Evolutionary conservation across 2,888 invertebrate genomes (phyloP).

Genomic region (Ellobium chinense): DNA sequence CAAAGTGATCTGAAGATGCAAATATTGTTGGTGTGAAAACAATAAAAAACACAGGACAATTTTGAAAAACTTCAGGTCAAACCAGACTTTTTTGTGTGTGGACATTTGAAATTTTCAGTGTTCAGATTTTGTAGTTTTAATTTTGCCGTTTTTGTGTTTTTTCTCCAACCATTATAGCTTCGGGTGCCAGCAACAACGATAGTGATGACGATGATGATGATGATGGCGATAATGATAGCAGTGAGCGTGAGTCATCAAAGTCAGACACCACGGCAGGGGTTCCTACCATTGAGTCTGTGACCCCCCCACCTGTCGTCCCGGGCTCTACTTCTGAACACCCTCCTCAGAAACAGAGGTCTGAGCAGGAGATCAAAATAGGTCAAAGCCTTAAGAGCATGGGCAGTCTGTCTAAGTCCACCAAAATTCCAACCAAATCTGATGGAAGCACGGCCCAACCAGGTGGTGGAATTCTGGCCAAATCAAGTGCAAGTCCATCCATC

Average conservation of each 20-base stretch:
- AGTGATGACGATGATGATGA: conserved; percentile 35
- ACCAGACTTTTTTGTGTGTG: no score
- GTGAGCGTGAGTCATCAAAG: conserved; percentile 2
- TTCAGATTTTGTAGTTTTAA: neutral
- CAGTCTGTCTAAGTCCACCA: neutral
- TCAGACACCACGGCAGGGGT: conserved; percentile 8
- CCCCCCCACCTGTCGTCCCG: neutral
- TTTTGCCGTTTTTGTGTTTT: neutral
- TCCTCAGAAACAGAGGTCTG: neutral
- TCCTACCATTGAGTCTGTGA: neutral
- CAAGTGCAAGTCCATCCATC: neutral
- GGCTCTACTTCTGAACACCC: neutral
- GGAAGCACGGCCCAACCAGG: neutral
- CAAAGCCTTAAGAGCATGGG: no score
- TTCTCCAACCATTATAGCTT: neutral
- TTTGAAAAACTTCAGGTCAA: no score
- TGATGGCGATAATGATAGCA: neutral
- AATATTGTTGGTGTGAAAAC: no score
- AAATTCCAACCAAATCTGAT: neutral
- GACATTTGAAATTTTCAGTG: no score
- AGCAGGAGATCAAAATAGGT: neutral
- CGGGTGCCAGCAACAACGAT: conserved; percentile 13
- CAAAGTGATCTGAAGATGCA: no score
- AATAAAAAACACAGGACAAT: no score
- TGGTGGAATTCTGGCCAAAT: neutral